A percentile compares a stretch with the other conserved stretches of the same genome.
Evolutionary conservation across 2,888 invertebrate genomes (phyloP).

Genomic region (Galeruca laticollis): DNA sequence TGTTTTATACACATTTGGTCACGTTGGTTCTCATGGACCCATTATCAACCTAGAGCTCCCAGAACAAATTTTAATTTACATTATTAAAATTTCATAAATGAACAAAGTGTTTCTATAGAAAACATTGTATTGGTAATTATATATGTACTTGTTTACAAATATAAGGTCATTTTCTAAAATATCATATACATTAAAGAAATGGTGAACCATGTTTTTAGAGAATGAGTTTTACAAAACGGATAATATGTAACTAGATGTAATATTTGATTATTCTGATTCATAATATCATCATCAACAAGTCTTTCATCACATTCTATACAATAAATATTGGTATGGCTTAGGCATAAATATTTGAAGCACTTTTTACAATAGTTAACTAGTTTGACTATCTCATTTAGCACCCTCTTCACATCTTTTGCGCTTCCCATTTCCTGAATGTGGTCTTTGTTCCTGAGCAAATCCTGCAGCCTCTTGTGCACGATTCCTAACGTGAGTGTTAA

Average conservation of each 20-base stretch:
- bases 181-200: too few species aligned
- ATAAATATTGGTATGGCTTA: background rate
- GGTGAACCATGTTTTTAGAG: background rate
- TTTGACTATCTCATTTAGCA: background rate
- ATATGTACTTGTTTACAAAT: too few species aligned
- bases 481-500: too few species aligned
- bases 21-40: too few species aligned
- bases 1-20: too few species aligned
- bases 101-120: too few species aligned
- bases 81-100: too few species aligned
- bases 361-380: slow-evolving; percentile 4
- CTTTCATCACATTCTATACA: background rate
- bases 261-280: background rate
- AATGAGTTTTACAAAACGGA: background rate
- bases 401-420: background rate
- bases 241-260: background rate
- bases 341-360: background rate
- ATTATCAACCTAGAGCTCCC: too few species aligned
- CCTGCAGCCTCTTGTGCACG: background rate
- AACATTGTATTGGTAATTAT: too few species aligned
- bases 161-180: too few species aligned
- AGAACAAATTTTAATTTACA: too few species aligned
- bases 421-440: background rate
- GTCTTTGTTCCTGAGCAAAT: background rate
- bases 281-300: too few species aligned